Evolutionary conservation across 1,140 invertebrate genomes (phyloP), one percentile per base, ranked within the genome.

Genomic region (Branchinecta lindahli): DNA sequence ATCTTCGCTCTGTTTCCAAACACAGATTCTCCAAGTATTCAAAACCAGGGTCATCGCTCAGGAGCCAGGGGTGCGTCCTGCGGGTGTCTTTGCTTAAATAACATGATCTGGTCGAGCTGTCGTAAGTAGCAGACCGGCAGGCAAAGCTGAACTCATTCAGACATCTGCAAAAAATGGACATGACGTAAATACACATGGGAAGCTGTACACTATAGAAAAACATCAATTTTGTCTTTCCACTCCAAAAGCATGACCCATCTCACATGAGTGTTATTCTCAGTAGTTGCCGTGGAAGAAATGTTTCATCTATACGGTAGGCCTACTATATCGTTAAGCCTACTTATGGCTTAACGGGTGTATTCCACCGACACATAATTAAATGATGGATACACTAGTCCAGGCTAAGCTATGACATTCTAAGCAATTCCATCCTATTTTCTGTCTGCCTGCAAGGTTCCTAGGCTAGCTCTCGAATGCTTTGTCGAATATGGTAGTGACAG

Each of bases 21-120:
- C 91, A 94, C 52, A 90, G 91, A 75, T 94, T 94, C 82, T 94
- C 91, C 73, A 93, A 81, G 78, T 94, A 94, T 78, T 94, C 91
- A 1, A 88, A 87, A 77, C 89, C 90, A 2, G 89, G 85, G 78
- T 93, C 89, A 73, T 91, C 88, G 76, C 90, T 86, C 44, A 91
- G 76, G 5, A 92, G 80, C 74, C 89, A 88, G 6, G 90, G 89
- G 78, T 92, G 89, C 0, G 90, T 91, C 74, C 90, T 82, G 74
- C 90, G 81, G 0, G 91, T 94, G 74, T 90, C 90, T 70, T 86
- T 78, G 76, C 88, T 91, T 10, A 94, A 77, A 4, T 85, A 86
- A 76, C 91, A 94, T 66, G 85, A 90, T 66, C 88, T 82, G 72
- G 87, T 80, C 0, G 84, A 83, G 0, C 86, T 83, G 75, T 92